A percentile compares a stretch with the other conserved stretches of the same genome.
These are phyloP conservation scores for Meriones unguiculatus DNA, from an alignment of 2,113 vertebrate genomes.

Conservation along the genomic window DNA sequence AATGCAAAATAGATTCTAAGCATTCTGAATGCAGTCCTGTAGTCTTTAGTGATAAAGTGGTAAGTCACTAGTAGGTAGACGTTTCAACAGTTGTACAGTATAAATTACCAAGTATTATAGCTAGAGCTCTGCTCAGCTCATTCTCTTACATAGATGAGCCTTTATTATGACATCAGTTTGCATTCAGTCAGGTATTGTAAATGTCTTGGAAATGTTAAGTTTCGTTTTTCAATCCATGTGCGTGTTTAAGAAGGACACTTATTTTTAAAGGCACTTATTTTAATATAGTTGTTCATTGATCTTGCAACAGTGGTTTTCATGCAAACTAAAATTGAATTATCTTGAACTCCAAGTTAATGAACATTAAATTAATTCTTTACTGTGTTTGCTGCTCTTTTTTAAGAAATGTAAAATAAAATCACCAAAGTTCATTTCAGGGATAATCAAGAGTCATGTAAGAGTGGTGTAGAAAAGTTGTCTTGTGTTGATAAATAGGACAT, in stretches of 20 bases:
- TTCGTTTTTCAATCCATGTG: background rate
- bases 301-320: constrained; percentile 16
- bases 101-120: background rate
- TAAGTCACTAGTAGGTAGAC: background rate
- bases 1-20: background rate
- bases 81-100: background rate
- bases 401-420: constrained; percentile 16
- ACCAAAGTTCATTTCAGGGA: constrained; percentile 21
- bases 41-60: background rate
- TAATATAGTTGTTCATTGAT: constrained; percentile 49
- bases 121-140: background rate
- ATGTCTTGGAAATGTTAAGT: constrained; percentile 31
- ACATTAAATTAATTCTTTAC: constrained; percentile 33
- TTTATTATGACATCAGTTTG: background rate
- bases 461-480: background rate
- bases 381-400: constrained; percentile 29
- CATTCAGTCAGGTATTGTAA: background rate
- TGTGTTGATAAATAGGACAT: background rate
- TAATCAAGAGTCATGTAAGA: background rate
- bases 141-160: background rate
- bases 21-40: background rate
- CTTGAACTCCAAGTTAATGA: constrained; percentile 46
- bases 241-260: background rate
- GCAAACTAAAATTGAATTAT: constrained; percentile 18
- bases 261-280: constrained; percentile 22